Conservation (phyloP, 2,888 invertebrate species). For the Amphipyra tragopoginis region DNA sequence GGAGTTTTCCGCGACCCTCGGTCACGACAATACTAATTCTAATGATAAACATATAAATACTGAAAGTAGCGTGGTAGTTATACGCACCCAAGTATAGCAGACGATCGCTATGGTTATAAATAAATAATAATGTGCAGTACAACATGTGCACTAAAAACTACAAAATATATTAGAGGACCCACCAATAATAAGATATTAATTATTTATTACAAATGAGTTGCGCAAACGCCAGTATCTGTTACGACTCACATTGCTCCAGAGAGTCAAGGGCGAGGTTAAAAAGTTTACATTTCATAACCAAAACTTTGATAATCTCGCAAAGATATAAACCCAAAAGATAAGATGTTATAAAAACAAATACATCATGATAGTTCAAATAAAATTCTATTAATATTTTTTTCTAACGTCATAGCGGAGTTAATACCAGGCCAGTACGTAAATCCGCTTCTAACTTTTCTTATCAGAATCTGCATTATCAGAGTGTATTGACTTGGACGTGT, state of each 20-base stretch:
- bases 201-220: constrained; percentile 46
- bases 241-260: constrained; percentile 51
- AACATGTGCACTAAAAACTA: constrained; percentile 12
- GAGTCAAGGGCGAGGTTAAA: constrained; percentile 62
- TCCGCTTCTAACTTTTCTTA: constrained; percentile 38
- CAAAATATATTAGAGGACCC: constrained; percentile 26
- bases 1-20: constrained; percentile 48
- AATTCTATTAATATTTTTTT: constrained; percentile 49
- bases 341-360: constrained; percentile 49
- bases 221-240: constrained; percentile 56
- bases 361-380: constrained; percentile 46
- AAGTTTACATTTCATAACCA: constrained; percentile 54
- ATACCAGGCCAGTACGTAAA: constrained; percentile 19
- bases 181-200: constrained; percentile 31
- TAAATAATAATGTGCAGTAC: too few species aligned
- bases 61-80: constrained; percentile 20
- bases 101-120: constrained; percentile 1
- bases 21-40: constrained; percentile 55
- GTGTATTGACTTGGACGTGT: constrained; percentile 42
- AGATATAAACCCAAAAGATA: constrained; percentile 51
- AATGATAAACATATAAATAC: constrained; percentile 47
- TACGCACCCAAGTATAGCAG: constrained; percentile 1
- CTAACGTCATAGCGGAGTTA: constrained; percentile 15
- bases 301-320: constrained; percentile 58
- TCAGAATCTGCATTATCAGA: constrained; percentile 39